phyloP scores from a whole-genome alignment of 2,113 vertebrate genomes.

The Acrocephalus arundinaceus region DNA sequence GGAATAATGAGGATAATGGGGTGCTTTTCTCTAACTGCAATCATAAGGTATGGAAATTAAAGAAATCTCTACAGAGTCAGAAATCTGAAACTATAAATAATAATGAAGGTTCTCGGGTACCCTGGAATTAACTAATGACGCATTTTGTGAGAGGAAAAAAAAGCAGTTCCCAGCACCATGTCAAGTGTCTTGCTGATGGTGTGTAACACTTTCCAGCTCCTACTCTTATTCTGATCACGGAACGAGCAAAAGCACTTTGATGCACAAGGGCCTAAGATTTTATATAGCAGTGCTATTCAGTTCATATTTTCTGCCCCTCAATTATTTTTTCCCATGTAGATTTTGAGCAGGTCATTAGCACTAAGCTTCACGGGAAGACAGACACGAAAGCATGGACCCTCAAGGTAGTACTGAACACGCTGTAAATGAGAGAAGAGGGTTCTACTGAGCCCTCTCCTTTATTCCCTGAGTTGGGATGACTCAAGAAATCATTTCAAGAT shows the following conservation, averaged over 20 bases:
- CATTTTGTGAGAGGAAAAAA: neutral
- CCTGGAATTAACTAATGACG: neutral
- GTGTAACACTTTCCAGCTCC: neutral
- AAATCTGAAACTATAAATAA: conserved; percentile 9
- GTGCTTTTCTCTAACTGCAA: neutral
- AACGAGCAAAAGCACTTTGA: neutral
- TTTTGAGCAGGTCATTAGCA: neutral
- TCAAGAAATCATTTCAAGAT: neutral
- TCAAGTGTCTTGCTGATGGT: neutral
- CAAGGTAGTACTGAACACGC: neutral
- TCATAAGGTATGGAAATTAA: neutral
- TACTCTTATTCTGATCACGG: neutral
- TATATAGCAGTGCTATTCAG: neutral
- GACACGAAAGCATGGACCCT: neutral
- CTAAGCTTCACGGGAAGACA: neutral
- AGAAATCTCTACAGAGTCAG: neutral
- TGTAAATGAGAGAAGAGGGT: neutral
- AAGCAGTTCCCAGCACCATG: neutral
- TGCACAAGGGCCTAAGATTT: neutral
- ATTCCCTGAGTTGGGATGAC: neutral
- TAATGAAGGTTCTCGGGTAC: neutral
- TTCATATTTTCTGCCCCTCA: neutral
- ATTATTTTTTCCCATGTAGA: neutral
- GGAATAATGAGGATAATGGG: neutral
- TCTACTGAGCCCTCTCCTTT: neutral